phyloP scores from a whole-genome alignment of 1,140 invertebrate genomes.

The Paralvinella palmiformis region DNA sequence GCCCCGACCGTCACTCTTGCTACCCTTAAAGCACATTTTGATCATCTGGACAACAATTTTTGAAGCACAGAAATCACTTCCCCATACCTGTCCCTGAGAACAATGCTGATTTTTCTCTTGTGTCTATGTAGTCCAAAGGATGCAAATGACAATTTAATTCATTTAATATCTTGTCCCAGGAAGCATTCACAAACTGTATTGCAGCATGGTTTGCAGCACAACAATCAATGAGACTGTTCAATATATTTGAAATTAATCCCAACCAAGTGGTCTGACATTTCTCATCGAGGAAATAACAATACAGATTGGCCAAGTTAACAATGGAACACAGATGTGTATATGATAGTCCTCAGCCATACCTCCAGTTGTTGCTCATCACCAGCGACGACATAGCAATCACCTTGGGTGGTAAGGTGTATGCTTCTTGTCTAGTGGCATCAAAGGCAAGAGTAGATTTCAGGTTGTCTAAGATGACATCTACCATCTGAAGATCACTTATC shows the following conservation, averaged over 20 bases:
- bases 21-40: neutral
- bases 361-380: neutral
- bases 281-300: too few species aligned
- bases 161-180: neutral
- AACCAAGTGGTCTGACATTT: neutral
- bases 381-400: neutral
- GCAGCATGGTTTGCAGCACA: neutral
- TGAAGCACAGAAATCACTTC: neutral
- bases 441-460: too few species aligned
- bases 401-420: neutral
- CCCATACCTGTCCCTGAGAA: too few species aligned
- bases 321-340: neutral
- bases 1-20: neutral
- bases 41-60: neutral
- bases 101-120: too few species aligned
- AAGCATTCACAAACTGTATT: neutral
- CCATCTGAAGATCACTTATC: too few species aligned
- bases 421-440: too few species aligned
- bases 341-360: neutral
- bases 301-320: too few species aligned
- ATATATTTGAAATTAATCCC: constrained; percentile 2
- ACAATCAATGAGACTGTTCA: neutral
- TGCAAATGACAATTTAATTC: too few species aligned
- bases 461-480: too few species aligned
- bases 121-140: too few species aligned